Evolutionary conservation across 2,113 vertebrate genomes (phyloP).

Genomic region (Tragelaphus strepsiceros): DNA sequence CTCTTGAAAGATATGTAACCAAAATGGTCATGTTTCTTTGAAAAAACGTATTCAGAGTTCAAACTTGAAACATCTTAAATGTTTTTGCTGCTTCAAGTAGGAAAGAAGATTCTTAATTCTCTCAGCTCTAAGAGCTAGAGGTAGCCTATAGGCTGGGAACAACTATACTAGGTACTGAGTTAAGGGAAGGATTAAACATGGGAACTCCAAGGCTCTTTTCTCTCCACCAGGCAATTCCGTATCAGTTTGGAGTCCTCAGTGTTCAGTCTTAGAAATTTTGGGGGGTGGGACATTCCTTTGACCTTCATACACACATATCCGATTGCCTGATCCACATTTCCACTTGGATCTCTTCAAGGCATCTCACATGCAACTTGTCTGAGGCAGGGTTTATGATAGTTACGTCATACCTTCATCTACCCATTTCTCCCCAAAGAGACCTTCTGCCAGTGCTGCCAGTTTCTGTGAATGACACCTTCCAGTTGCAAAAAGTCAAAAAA

Average conservation of each 20-base stretch:
- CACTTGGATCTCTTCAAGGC: background rate
- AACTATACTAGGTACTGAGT: background rate
- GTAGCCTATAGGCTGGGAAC: background rate
- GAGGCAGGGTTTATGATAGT: background rate
- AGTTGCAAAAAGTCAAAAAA: background rate
- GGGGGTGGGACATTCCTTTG: background rate
- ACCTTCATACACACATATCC: background rate
- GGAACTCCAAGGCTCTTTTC: background rate
- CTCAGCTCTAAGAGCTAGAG: background rate
- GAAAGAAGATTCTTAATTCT: background rate
- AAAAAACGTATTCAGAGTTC: conserved; percentile 1
- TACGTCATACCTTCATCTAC: background rate
- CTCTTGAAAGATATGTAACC: background rate
- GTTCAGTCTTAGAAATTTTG: background rate
- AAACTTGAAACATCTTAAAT: background rate
- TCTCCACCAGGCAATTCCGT: background rate
- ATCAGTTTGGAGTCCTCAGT: background rate
- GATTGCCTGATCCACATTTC: background rate
- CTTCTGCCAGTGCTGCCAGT: background rate
- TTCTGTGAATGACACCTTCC: background rate
- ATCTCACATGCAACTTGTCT: background rate
- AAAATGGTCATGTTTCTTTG: conserved; percentile 12
- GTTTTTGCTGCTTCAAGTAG: background rate
- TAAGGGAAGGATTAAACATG: background rate
- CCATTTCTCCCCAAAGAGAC: background rate